Base-by-base conservation (phyloP, 37 sponge, comb jelly and placozoan genomes). In the Geodia barretti region DNA sequence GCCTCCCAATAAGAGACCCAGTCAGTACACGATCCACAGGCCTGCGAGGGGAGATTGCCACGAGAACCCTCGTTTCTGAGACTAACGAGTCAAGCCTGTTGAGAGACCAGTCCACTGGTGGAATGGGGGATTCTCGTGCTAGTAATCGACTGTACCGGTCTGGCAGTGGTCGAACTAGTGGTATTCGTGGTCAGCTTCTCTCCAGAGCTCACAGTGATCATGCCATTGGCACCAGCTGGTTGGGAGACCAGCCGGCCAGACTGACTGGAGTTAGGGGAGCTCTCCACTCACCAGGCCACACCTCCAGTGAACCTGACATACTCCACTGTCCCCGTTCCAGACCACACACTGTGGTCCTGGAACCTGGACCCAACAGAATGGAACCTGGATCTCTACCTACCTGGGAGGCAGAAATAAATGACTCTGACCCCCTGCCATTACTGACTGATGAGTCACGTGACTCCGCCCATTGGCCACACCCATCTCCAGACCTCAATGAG, bases 141-240 rank as follows among this genome's bases (percentile, higher is more conserved):
- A n/a, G n/a, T n/a, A n/a, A n/a, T n/a, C n/a, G n/a, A n/a, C n/a
- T n/a, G n/a, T n/a, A n/a, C 17, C 73, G 80, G 3, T 74, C 79
- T 21, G 42, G 40, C 62, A 88, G 84, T 84, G 80, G 90, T 23
- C 70, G 85, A 24, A 34, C 69, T 23, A 89, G 79, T 75, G 84
- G 85, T 0, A 31, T 89, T 54, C 70, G 90, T 30, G 84, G 84
- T 47, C 29, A 60, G 38, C 37, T 87, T 40, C 34, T 61, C n/a
- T n/a, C n/a, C n/a, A n/a, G n/a, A n/a, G n/a, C n/a, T n/a, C n/a
- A n/a, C n/a, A n/a, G n/a, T n/a, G n/a, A n/a, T n/a, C n/a, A n/a
- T n/a, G n/a, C n/a, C n/a, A n/a, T n/a, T n/a, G n/a, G n/a, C n/a
- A n/a, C n/a, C n/a, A n/a, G n/a, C n/a, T n/a, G n/a, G n/a, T n/a